A percentile compares a stretch with the other conserved stretches of the same genome.
These are phyloP conservation scores for Coecobrya sp. DNA, from an alignment of 2,888 invertebrate genomes.

Conservation along the genomic window DNA sequence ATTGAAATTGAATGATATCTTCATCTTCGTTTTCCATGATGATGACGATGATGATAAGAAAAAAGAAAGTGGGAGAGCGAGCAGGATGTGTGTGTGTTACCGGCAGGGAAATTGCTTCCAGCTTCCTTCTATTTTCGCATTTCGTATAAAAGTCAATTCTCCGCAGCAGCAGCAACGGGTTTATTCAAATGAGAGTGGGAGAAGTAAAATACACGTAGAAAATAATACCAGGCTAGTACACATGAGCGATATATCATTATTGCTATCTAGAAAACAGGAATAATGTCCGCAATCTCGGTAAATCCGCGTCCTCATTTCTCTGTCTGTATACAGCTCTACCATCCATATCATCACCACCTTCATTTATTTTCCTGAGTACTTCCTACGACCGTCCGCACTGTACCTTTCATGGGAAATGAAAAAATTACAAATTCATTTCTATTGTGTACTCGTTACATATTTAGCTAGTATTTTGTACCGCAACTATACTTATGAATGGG, in stretches of 20 bases:
- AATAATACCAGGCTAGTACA: conserved; percentile 51
- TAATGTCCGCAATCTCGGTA: conserved; percentile 67
- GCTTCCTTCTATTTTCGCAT: conserved; percentile 54
- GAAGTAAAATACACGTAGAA: conserved; percentile 17
- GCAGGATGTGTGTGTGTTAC: conserved; percentile 38
- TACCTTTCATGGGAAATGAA: conserved; percentile 5
- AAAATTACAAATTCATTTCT: conserved; percentile 55
- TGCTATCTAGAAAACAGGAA: conserved; percentile 67
- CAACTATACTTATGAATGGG: background rate
- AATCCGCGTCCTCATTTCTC: conserved; percentile 47
- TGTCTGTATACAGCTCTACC: background rate
- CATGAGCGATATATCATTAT: conserved; percentile 70
- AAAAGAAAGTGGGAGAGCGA: conserved; percentile 43
- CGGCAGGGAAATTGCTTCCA: conserved; percentile 71
- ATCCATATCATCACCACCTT: conserved; percentile 19
- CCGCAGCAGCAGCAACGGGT: background rate
- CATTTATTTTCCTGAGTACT: conserved; percentile 9
- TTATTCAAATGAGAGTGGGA: conserved; percentile 42
- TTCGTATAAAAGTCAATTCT: conserved; percentile 6
- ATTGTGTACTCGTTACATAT: conserved; percentile 13
- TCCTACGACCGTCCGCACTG: background rate
- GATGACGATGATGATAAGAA: conserved; percentile 32
- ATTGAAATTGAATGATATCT: conserved; percentile 79
- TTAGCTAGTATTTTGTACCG: background rate
- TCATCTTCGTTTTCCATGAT: conserved; percentile 32